Percentiles rank a stretch among this genome's conserved stretches.
Evolutionary conservation across 1,140 invertebrate species (phyloP).

Genomic region (Drosophila carrolli): DNA sequence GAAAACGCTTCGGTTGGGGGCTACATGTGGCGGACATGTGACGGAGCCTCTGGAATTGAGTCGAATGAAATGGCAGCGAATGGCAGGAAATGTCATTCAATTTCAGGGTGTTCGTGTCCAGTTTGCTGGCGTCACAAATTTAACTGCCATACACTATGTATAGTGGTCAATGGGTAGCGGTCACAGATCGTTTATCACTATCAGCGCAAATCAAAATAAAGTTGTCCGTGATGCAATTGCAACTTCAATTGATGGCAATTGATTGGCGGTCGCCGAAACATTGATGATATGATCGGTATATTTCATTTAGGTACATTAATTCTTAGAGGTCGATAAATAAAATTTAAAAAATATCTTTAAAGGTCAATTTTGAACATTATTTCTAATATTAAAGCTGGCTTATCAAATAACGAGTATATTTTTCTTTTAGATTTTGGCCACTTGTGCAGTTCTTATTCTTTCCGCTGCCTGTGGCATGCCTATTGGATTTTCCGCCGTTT

Average conservation of each 20-base stretch:
- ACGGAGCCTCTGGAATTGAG: conserved; percentile 36
- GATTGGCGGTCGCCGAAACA: conserved; percentile 2
- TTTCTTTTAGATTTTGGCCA: conserved; percentile 87
- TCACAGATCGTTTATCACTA: conserved; percentile 56
- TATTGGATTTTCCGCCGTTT: conserved; percentile 89
- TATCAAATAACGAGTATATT: no score
- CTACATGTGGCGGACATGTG: conserved; percentile 60
- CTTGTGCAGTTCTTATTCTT: conserved; percentile 88
- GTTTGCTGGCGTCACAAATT: conserved; percentile 27
- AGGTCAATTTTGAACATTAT: no score
- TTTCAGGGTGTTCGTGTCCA: conserved; percentile 16
- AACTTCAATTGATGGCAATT: conserved; percentile 72
- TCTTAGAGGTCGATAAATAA: not conserved
- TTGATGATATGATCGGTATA: conserved; percentile 10
- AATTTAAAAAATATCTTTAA: no score
- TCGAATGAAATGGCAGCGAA: conserved; percentile 13
- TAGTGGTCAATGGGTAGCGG: conserved; percentile 21
- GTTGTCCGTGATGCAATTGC: conserved; percentile 35
- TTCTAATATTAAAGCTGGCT: no score
- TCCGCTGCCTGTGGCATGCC: conserved; percentile 89
- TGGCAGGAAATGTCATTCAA: conserved; percentile 52
- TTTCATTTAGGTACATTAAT: conserved; percentile 5
- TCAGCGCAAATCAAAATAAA: conserved; percentile 45
- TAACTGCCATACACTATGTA: not conserved
- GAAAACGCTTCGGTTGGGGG: conserved; percentile 26